Conservation (phyloP, 2,888 invertebrate genomes). For the Andrena minutula region DNA sequence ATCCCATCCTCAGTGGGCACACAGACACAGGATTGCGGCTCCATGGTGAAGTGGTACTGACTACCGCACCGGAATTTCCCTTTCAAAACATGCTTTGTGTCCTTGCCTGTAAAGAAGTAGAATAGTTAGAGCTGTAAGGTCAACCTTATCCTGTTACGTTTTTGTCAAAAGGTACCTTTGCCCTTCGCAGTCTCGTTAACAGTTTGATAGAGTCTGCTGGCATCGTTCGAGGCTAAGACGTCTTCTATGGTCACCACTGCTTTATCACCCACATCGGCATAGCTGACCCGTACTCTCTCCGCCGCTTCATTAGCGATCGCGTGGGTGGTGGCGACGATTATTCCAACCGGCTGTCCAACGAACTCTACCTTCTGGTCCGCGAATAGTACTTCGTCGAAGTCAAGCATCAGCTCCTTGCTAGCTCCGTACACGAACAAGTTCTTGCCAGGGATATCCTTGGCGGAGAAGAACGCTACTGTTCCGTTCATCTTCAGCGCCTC, state of each 20-base stretch:
- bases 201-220: conserved; percentile 69
- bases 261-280: conserved; percentile 84
- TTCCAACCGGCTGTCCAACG: conserved; percentile 91
- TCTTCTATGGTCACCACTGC: conserved; percentile 81
- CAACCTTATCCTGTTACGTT: no score
- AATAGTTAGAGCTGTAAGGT: no score
- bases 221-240: conserved; percentile 76
- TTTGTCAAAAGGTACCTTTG: conserved; percentile 70
- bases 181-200: conserved; percentile 62
- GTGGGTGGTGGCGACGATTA: conserved; percentile 89
- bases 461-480: conserved; percentile 88
- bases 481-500: conserved; percentile 89
- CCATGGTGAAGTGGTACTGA: conserved; percentile 92
- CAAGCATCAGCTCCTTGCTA: conserved; percentile 66
- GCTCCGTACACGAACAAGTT: conserved; percentile 87
- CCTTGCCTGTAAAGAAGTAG: conserved; percentile 50
- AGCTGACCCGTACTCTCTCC: conserved; percentile 87
- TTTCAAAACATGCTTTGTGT: conserved; percentile 85
- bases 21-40: conserved; percentile 89
- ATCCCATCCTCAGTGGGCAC: conserved; percentile 90
- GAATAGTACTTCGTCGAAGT: conserved; percentile 80
- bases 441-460: conserved; percentile 89
- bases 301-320: conserved; percentile 87
- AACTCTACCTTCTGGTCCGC: conserved; percentile 85
- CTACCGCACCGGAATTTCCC: conserved; percentile 87